phyloP scores from a whole-genome alignment of 2,113 vertebrate species.

The Lamprotornis superbus region DNA sequence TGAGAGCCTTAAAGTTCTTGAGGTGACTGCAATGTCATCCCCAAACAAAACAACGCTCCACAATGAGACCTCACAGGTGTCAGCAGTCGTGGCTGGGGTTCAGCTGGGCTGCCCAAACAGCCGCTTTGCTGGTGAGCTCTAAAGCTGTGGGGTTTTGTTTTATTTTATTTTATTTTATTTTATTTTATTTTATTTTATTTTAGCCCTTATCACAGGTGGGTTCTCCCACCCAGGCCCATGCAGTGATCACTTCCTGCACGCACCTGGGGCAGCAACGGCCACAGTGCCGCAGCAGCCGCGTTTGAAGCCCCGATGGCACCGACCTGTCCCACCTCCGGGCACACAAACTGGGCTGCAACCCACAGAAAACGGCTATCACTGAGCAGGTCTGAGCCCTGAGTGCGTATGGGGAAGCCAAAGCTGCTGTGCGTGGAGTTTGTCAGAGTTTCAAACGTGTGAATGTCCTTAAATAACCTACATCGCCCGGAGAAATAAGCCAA shows the following conservation, averaged over 20 bases:
- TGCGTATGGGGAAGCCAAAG: neutral
- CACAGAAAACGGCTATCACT: neutral
- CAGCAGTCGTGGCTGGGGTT: neutral
- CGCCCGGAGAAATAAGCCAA: constrained; percentile 65
- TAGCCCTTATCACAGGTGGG: constrained; percentile 21
- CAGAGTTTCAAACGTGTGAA: constrained; percentile 42
- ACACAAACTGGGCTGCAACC: neutral
- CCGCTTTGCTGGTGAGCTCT: neutral
- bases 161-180: neutral
- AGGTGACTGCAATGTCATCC: neutral
- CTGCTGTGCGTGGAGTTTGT: neutral
- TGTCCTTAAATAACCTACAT: constrained; percentile 78
- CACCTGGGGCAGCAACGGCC: constrained; percentile 42
- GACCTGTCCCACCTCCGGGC: rapidly evolving
- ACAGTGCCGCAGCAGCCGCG: rapidly evolving
- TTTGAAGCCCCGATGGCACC: constrained; percentile 5
- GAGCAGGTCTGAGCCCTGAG: neutral
- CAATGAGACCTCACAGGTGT: neutral
- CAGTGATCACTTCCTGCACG: neutral
- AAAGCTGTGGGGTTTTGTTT: neutral
- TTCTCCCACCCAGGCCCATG: neutral
- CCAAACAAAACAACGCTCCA: neutral
- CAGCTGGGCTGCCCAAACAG: neutral
- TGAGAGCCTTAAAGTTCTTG: neutral
- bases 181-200: neutral